Percentiles rank a stretch among this genome's conserved stretches.
Evolutionary conservation across 2,113 vertebrate species (phyloP).

Genomic region (Anoplopoma fimbria): DNA sequence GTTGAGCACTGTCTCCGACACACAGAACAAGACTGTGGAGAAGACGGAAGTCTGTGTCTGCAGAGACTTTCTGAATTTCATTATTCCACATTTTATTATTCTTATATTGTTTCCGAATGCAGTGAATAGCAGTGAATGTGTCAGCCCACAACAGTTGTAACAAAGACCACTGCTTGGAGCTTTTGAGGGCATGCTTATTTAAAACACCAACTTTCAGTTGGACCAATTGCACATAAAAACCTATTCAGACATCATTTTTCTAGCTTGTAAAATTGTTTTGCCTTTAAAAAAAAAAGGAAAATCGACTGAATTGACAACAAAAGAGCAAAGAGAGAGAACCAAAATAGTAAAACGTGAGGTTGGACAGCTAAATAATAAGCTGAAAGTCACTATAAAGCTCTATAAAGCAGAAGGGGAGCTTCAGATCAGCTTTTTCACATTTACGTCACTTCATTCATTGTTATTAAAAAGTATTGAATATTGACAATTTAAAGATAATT

Average conservation of each 20-base stretch:
- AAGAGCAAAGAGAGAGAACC: not conserved
- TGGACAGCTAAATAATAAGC: not conserved
- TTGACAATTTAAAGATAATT: too few relatives aligned
- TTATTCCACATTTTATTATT: not conserved
- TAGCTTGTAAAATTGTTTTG: not conserved
- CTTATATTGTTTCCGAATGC: not conserved
- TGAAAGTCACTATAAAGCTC: not conserved
- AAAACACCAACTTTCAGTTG: too few relatives aligned
- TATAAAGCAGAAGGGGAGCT: too few relatives aligned
- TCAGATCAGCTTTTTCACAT: too few relatives aligned
- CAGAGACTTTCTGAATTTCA: not conserved
- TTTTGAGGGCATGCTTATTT: too few relatives aligned
- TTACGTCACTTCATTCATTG: too few relatives aligned
- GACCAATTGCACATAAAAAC: too few relatives aligned
- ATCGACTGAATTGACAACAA: not conserved
- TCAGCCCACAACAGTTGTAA: not conserved
- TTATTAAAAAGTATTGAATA: too few relatives aligned
- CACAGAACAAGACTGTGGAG: slow-evolving; percentile 3
- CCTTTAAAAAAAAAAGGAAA: not conserved
- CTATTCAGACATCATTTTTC: not conserved
- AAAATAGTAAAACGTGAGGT: not conserved
- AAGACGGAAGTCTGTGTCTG: slow-evolving; percentile 20
- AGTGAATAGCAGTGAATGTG: not conserved
- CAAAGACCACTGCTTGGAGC: not conserved
- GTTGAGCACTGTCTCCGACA: slow-evolving; percentile 39